Evolutionary conservation across 2,113 vertebrate genomes (phyloP).

Genomic region (Megatriorchis doriae): DNA sequence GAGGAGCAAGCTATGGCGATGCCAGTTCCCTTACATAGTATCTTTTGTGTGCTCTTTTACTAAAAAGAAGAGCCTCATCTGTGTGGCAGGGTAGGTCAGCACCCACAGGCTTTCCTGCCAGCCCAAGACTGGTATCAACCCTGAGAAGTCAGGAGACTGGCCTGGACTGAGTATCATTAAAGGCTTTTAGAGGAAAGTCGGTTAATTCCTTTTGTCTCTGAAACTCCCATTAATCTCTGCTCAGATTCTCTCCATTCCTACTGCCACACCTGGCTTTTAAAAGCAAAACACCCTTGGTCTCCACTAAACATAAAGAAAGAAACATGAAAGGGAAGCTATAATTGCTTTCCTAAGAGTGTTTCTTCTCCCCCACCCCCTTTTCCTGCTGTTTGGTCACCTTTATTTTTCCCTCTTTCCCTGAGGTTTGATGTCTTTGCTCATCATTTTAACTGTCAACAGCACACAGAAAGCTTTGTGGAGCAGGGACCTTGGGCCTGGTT

Average conservation of each 20-base stretch:
- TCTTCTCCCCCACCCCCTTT: background rate
- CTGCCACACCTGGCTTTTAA: conserved; percentile 31
- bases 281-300: conserved; percentile 13
- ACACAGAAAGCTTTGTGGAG: background rate
- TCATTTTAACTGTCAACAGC: conserved; percentile 33
- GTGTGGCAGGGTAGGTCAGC: background rate
- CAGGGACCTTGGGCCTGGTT: background rate
- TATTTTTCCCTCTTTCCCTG: background rate
- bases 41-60: background rate
- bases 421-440: conserved; percentile 34
- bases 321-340: conserved; percentile 37
- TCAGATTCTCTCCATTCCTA: background rate
- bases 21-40: background rate
- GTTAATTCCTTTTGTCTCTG: conserved; percentile 3
- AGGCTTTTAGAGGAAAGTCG: background rate
- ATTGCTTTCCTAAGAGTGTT: conserved; percentile 24
- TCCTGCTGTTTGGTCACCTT: conserved; percentile 39
- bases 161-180: background rate
- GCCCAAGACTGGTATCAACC: background rate
- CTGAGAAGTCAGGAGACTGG: background rate
- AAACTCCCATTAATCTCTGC: background rate
- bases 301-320: background rate
- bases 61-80: background rate
- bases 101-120: background rate
- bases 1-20: fast-evolving